Percentiles rank a stretch among this genome's conserved stretches.
These are phyloP conservation scores for Cuniculus paca DNA, from an alignment of 2,797 vertebrate species.

Conservation along the genomic window DNA sequence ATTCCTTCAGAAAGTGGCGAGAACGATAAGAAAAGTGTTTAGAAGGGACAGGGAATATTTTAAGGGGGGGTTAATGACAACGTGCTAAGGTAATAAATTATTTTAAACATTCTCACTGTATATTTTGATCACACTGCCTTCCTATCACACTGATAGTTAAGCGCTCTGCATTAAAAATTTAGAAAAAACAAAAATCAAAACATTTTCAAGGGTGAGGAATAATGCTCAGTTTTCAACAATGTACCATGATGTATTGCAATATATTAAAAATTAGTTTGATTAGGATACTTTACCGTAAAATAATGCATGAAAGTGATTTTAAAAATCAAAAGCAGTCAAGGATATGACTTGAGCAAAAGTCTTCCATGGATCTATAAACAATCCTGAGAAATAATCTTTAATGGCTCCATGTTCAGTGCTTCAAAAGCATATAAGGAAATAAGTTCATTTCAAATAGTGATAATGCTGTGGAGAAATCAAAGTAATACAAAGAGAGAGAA, in stretches of 20 bases:
- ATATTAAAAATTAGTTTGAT: not conserved
- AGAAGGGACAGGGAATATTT: not conserved
- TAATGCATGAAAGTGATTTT: not conserved
- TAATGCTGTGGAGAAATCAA: not conserved
- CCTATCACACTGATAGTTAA: not conserved
- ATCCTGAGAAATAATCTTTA: not conserved
- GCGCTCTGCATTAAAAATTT: not conserved
- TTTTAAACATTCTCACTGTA: not conserved
- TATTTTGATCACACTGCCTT: not conserved
- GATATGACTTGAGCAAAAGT: not conserved
- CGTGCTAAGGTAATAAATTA: not conserved
- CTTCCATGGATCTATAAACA: not conserved
- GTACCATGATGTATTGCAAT: not conserved
- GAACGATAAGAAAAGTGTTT: not conserved
- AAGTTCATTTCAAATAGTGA: constrained; percentile 11
- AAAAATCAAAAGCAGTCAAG: not conserved
- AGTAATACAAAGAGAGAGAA: not conserved
- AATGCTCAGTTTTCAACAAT: not conserved
- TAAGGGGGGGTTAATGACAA: not conserved
- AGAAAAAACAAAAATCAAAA: not conserved
- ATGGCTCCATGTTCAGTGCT: not conserved
- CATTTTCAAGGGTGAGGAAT: not conserved
- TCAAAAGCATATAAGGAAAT: not conserved
- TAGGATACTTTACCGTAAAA: not conserved
- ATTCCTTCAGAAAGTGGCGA: not conserved